Percentiles rank a stretch among this genome's conserved stretches.
Conservation (phyloP, 2,888 invertebrate species). For the Acheta domesticus region DNA sequence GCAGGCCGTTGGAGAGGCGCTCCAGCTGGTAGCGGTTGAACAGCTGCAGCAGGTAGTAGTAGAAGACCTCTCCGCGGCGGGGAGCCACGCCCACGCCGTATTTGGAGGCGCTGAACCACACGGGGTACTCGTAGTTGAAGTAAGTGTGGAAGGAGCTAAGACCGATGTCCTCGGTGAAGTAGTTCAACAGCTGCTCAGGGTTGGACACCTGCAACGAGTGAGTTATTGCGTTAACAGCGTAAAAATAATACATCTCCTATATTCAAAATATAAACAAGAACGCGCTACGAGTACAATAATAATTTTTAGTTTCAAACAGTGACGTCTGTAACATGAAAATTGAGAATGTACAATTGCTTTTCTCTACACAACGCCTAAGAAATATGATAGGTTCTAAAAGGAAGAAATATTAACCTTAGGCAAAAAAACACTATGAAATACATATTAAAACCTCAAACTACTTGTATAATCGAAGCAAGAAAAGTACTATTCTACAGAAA, state of each 20-base stretch:
- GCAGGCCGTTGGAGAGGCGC: slow-evolving; percentile 65
- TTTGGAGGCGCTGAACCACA: slow-evolving; percentile 38
- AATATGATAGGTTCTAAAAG: too few relatives aligned
- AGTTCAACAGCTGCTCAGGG: slow-evolving; percentile 43
- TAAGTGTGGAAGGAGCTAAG: slow-evolving; percentile 42
- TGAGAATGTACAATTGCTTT: too few relatives aligned
- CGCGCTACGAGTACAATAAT: background rate
- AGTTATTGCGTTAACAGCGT: slow-evolving; percentile 42
- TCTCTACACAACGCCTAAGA: too few relatives aligned
- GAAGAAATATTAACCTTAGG: too few relatives aligned
- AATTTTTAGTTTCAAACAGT: background rate
- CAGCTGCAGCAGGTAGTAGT: slow-evolving; percentile 31
- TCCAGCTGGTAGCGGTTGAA: slow-evolving; percentile 62
- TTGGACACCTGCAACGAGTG: slow-evolving; percentile 39
- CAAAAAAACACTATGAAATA: too few relatives aligned
- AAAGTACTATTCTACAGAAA: too few relatives aligned
- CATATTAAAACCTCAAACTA: too few relatives aligned
- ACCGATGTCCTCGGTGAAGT: slow-evolving; percentile 44
- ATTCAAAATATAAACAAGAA: background rate
- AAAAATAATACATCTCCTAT: background rate
- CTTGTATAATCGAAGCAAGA: too few relatives aligned
- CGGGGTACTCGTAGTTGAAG: slow-evolving; percentile 44
- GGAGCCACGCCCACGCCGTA: background rate
- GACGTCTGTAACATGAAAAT: too few relatives aligned
- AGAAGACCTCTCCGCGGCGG: slow-evolving; percentile 60